Conservation (phyloP, 2,888 invertebrate genomes). For the Gerris lacustris region DNA sequence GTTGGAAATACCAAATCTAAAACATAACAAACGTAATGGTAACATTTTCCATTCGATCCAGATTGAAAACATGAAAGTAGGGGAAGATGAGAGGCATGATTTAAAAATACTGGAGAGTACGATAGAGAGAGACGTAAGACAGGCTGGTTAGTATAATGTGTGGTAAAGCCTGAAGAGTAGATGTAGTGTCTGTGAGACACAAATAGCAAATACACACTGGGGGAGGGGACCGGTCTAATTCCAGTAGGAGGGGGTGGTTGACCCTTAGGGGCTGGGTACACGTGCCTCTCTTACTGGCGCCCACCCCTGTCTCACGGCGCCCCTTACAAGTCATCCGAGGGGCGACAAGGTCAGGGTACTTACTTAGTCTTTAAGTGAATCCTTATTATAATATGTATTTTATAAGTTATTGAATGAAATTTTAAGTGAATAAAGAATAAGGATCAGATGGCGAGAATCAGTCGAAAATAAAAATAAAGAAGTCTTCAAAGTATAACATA, state of each 20-base stretch:
- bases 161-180: neutral
- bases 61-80: neutral
- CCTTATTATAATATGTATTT: no score
- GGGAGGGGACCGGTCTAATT: neutral
- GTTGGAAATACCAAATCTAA: no score
- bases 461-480: no score
- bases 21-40: no score
- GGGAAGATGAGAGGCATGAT: neutral
- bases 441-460: no score
- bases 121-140: neutral
- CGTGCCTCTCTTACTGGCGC: neutral
- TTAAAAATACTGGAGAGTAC: neutral
- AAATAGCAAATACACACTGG: neutral
- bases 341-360: neutral
- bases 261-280: neutral
- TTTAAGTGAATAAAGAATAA: no score
- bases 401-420: no score
- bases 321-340: neutral
- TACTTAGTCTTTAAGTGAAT: neutral
- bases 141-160: neutral
- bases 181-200: neutral
- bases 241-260: constrained; percentile 3
- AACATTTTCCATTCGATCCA: no score
- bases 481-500: no score
- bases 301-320: no score